A percentile compares a stretch with the other conserved stretches of the same genome.
phyloP scores from a whole-genome alignment of 2,888 invertebrate genomes.

The Agrilus cyanescens region DNA sequence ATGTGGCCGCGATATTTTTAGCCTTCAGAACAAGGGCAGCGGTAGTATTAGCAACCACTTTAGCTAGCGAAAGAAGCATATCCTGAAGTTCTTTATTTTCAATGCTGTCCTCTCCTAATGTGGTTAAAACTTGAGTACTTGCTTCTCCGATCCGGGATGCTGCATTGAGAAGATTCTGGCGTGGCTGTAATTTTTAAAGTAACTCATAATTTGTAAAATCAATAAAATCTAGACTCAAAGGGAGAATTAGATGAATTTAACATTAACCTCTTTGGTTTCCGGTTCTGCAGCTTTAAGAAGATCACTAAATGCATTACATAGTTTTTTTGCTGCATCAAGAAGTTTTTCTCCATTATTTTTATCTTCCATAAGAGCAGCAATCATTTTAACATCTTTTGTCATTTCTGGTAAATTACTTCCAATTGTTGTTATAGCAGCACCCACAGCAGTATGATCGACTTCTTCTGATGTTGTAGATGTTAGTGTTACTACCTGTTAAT shows the following conservation, averaged over 20 bases:
- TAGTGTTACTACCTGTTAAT: slow-evolving; percentile 29
- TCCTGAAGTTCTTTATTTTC: slow-evolving; percentile 76
- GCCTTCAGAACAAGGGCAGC: slow-evolving; percentile 93
- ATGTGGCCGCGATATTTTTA: slow-evolving; percentile 89
- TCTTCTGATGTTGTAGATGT: slow-evolving; percentile 63
- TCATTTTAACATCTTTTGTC: slow-evolving; percentile 85
- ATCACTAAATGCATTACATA: slow-evolving; percentile 91
- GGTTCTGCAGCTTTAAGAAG: slow-evolving; percentile 93
- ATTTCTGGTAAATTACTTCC: slow-evolving; percentile 94
- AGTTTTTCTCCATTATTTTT: slow-evolving; percentile 70
- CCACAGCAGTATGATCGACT: slow-evolving; percentile 90
- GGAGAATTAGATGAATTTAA: slow-evolving; percentile 2
- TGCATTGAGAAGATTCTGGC: slow-evolving; percentile 86
- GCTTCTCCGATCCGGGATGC: slow-evolving; percentile 96
- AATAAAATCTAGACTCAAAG: slow-evolving; percentile 1
- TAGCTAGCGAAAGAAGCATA: slow-evolving; percentile 84
- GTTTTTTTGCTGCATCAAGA: slow-evolving; percentile 80
- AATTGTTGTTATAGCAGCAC: slow-evolving; percentile 94
- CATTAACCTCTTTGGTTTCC: slow-evolving; percentile 59
- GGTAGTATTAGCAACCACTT: slow-evolving; percentile 95
- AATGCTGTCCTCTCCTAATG: slow-evolving; percentile 85
- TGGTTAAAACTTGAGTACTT: slow-evolving; percentile 83
- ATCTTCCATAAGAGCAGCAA: slow-evolving; percentile 91
- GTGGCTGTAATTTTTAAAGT: slow-evolving; percentile 46
- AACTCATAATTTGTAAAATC: slow-evolving; percentile 9